Conservation (phyloP, 2,113 vertebrate species). For the Urocitellus parryii region DNA sequence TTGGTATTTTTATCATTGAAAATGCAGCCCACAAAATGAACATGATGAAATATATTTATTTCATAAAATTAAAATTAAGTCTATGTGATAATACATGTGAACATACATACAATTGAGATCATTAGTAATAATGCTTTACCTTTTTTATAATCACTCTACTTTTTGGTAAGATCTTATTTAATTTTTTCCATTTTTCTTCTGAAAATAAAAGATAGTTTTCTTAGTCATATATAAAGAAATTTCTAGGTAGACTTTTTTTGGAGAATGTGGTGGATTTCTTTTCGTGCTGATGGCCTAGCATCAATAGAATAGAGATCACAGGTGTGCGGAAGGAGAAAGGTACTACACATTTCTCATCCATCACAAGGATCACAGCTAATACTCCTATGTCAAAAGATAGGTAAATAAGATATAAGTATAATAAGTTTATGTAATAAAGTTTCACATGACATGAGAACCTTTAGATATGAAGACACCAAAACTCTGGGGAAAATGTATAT, state of each 20-base stretch:
- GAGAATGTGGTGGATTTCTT: not conserved
- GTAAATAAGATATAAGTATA: not conserved
- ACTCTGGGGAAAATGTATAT: not conserved
- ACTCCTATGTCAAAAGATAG: not conserved
- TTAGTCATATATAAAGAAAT: not conserved
- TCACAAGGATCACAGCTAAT: no score
- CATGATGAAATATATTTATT: not conserved
- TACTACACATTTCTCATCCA: no score
- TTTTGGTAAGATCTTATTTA: not conserved
- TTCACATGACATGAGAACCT: rapidly evolving
- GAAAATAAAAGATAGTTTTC: not conserved
- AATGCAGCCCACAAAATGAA: not conserved
- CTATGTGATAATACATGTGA: not conserved
- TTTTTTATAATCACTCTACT: not conserved
- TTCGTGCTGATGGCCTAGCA: not conserved
- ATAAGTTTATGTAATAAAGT: not conserved
- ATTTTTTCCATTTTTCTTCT: not conserved
- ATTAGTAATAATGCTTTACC: not conserved
- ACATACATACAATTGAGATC: not conserved
- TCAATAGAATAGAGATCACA: not conserved
- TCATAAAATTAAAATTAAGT: not conserved
- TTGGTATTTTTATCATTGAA: not conserved
- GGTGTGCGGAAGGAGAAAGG: no score
- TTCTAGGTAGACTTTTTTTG: not conserved
- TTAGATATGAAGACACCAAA: not conserved